A percentile compares a stretch with the other conserved stretches of the same genome.
phyloP scores from a whole-genome alignment of 2,888 invertebrate genomes.

The Drosophila pseudotalamancana region DNA sequence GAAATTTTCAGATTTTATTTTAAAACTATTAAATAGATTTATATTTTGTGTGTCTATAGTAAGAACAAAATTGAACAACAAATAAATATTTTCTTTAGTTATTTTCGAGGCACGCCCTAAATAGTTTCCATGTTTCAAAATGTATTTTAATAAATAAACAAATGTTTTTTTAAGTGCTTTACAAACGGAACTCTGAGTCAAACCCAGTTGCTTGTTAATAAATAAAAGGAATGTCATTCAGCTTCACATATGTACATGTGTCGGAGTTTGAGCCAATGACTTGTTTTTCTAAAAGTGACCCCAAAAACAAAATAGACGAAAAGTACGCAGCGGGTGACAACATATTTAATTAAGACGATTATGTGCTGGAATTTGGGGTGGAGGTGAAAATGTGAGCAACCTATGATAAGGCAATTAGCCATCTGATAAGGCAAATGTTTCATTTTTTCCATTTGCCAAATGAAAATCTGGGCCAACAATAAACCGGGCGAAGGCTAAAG shows the following conservation, averaged over 20 bases:
- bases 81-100: not conserved
- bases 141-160: slow-evolving; percentile 36
- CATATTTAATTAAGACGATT: slow-evolving; percentile 48
- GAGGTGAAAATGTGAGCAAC: not conserved
- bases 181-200: slow-evolving; percentile 4
- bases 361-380: slow-evolving; percentile 1
- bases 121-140: slow-evolving; percentile 19
- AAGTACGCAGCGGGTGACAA: slow-evolving; percentile 28
- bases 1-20: too few species aligned
- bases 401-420: slow-evolving; percentile 32
- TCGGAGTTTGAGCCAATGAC: slow-evolving; percentile 17
- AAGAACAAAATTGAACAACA: not conserved
- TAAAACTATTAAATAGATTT: too few species aligned
- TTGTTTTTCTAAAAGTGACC: slow-evolving; percentile 31
- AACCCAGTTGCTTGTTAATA: slow-evolving; percentile 14
- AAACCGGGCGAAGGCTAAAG: slow-evolving; percentile 21
- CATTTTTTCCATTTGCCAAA: slow-evolving; percentile 1
- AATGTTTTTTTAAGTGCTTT: slow-evolving; percentile 12
- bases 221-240: slow-evolving; percentile 12
- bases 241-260: slow-evolving; percentile 15
- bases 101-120: slow-evolving; percentile 9
- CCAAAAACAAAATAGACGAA: slow-evolving; percentile 14
- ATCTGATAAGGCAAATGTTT: slow-evolving; percentile 1
- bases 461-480: slow-evolving; percentile 8
- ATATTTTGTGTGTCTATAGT: too few species aligned